Evolutionary conservation across 2,797 vertebrate genomes (phyloP), one percentile per base, ranked within the genome.

Genomic region (Dermochelys coriacea): DNA sequence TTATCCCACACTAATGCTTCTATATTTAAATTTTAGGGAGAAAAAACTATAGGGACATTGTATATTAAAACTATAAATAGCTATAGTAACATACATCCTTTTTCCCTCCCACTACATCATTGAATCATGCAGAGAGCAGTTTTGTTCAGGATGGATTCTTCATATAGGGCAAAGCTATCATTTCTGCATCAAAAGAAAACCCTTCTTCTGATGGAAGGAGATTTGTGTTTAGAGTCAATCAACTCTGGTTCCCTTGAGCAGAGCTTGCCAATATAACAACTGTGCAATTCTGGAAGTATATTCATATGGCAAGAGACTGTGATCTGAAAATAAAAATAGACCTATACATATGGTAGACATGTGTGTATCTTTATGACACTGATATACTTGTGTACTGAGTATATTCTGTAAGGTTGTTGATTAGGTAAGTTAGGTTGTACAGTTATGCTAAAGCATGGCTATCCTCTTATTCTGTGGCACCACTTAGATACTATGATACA

Each of bases 231-330:
- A 2, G 49, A 88, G 88, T 51, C 45, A 19, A 82, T 82, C 31
- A 74, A 91, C 81, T 91, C 74, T 93, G 75, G 71, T 23, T 94
- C 71, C 57, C 52, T 74, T 91, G 80, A 93, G 84, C 64, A 64
- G 89, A 50, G 91, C 91, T 64, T 91, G 82, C 64, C 88, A 81
- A 80, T 83, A 87, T 87, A 88, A 50, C 52, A 96, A 87, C 91
- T 92, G 52, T 78, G 78, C 71, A 94, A 54, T 92, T 94, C 95
- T 86, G 45, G 83, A 91, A 5, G 93, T 87, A 80, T 92, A 80
- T 89, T 94, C 82, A 85, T 94, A 85, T 84, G 25, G 71, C 91
- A 89, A 93, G 34, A 87, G 85, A 29, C 82, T 93, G 80, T 94
- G 91, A 95, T 87, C 83, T 95, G 85, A 91, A 85, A 86, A 83